Evolutionary conservation across 30 jellyfish, hydroid and myxozoan species (phyloP), one percentile per base, ranked within the genome.

Genomic region (Catostylus mosaicus): DNA sequence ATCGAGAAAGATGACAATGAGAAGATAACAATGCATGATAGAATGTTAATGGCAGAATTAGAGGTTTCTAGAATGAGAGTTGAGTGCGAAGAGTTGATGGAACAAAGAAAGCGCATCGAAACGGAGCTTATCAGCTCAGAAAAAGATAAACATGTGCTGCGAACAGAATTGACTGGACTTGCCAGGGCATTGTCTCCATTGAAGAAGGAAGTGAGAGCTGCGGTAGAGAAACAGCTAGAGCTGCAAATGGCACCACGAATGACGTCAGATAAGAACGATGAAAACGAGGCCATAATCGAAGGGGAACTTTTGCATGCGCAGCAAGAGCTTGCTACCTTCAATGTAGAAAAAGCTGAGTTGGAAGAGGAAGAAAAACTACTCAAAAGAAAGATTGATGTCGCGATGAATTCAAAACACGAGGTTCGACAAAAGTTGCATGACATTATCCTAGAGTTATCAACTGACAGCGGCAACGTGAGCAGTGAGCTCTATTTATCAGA

Each of bases 131-230:
- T 83, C 22, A 51, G 61, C 31, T 97, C 97, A 9, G 95, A 89
- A 45, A 76, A 78, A 23, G 97, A 95, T 12, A 57, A 97, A 37
- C 47, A 80, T 43, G 7, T 77, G 45, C 50, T 95, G 93, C 78
- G 89, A 64, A 68, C 85, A 11, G 99, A 95, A 81, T 67, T 95
- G 73, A 88, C 91, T 1, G 97, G 95, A 2, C 88, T 95, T 19
- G 99, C 99, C 23, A 74, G 97, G 73, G 99, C 99, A 45, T 64
- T 95, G 78, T 89, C 97, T 11, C 99, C 99, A 1, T 80, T 95
- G 67, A 95, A 95, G 80, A 77, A 79, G 64, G 99, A 95, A 63
- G 99, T 95, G 5, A 84, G 80, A 19, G 89, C 92, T 64, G 99
- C 96, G 9, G 87, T 95, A 16, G 86, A 78, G 83, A 75, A 78